These are phyloP conservation scores for Agriopis marginaria DNA, from an alignment of 2,888 invertebrate species.

Conservation along the genomic window DNA sequence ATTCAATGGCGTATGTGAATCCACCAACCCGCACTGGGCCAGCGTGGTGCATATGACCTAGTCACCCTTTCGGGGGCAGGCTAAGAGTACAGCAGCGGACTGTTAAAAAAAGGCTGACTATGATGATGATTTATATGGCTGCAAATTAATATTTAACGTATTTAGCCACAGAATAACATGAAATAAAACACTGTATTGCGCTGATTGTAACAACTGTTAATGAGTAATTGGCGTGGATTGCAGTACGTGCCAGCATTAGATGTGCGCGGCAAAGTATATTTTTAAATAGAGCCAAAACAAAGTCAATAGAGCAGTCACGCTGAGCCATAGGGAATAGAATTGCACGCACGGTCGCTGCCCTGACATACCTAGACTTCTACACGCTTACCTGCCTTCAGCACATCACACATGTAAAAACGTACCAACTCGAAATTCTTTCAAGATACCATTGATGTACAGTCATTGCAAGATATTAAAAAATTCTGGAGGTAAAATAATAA, in stretches of 20 bases:
- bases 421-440: background rate
- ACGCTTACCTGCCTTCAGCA: background rate
- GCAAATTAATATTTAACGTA: background rate
- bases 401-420: background rate
- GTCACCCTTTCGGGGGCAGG: no score
- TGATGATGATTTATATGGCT: no score
- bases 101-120: no score
- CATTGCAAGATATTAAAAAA: no score
- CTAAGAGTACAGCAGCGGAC: no score
- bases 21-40: no score
- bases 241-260: constrained; percentile 26
- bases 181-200: constrained; percentile 9
- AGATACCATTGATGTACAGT: no score
- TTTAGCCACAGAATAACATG: constrained; percentile 2
- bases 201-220: constrained; percentile 29
- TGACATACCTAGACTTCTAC: constrained; percentile 19
- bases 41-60: no score
- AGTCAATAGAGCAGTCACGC: constrained; percentile 29
- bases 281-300: constrained; percentile 37
- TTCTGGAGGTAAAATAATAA: no score
- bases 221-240: constrained; percentile 32
- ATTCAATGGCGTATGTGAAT: no score
- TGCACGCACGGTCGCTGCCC: constrained; percentile 26
- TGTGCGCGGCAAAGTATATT: constrained; percentile 30
- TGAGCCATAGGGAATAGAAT: constrained; percentile 28